Conservation (phyloP, 1,140 invertebrate species). For the Heliconius eleuchia region DNA sequence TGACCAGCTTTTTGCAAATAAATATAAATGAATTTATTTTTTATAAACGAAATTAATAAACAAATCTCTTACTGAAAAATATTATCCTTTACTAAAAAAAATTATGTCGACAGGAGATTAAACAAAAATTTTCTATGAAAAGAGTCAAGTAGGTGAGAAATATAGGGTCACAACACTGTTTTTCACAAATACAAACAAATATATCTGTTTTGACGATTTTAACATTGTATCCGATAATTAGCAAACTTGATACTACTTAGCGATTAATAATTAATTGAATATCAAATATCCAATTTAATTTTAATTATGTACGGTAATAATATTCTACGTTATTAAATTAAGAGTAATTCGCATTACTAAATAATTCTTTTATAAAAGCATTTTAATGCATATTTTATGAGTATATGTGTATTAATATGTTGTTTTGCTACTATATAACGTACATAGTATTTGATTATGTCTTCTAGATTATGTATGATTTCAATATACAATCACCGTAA, state of each 20-base stretch:
- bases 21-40: no score
- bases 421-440: not conserved
- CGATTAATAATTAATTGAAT: constrained; percentile 3
- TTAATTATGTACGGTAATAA: not conserved
- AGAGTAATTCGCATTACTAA: not conserved
- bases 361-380: constrained; percentile 9
- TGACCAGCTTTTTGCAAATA: not conserved
- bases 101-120: not conserved
- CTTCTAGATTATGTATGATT: not conserved
- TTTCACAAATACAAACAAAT: not conserved
- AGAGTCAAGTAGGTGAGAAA: not conserved
- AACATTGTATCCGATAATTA: not conserved
- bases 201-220: not conserved
- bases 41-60: no score
- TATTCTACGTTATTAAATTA: constrained; percentile 1
- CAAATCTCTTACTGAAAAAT: no score
- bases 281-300: constrained; percentile 8
- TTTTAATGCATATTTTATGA: not conserved
- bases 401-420: not conserved
- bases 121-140: not conserved
- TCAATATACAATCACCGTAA: not conserved
- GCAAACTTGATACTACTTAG: constrained; percentile 5
- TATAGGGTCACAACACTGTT: not conserved
- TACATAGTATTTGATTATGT: no score
- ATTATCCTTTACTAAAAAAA: not conserved